Conservation (phyloP, 2,113 vertebrate genomes). For the Pica pica region DNA sequence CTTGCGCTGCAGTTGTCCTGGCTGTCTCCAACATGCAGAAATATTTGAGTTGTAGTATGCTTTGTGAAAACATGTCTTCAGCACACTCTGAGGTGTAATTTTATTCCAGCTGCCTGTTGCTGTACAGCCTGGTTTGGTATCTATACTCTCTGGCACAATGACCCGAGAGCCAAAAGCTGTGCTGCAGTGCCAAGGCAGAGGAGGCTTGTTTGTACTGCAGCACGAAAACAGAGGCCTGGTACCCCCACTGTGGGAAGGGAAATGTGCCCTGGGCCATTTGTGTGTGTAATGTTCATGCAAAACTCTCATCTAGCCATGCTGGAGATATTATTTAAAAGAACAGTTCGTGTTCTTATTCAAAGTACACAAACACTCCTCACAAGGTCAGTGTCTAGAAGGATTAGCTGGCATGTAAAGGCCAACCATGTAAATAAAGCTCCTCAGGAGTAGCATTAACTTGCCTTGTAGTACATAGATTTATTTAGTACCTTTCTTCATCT, state of each 20-base stretch:
- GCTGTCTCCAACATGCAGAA: background rate
- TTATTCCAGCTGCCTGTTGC: background rate
- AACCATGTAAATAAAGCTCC: background rate
- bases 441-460: background rate
- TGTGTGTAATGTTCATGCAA: background rate
- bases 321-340: background rate
- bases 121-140: background rate
- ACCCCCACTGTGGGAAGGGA: background rate
- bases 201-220: background rate
- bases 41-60: background rate
- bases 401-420: constrained; percentile 31
- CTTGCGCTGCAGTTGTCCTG: background rate
- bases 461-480: background rate
- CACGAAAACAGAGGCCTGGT: background rate
- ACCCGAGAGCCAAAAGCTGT: rapidly evolving
- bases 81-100: background rate
- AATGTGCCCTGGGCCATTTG: background rate
- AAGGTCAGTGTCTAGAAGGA: constrained; percentile 29
- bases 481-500: background rate
- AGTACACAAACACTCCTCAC: constrained; percentile 30
- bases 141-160: background rate
- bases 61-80: background rate
- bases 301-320: background rate
- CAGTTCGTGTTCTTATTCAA: background rate
- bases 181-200: background rate